Conservation (phyloP, 2,797 vertebrate species). For the Lates japonicus region DNA sequence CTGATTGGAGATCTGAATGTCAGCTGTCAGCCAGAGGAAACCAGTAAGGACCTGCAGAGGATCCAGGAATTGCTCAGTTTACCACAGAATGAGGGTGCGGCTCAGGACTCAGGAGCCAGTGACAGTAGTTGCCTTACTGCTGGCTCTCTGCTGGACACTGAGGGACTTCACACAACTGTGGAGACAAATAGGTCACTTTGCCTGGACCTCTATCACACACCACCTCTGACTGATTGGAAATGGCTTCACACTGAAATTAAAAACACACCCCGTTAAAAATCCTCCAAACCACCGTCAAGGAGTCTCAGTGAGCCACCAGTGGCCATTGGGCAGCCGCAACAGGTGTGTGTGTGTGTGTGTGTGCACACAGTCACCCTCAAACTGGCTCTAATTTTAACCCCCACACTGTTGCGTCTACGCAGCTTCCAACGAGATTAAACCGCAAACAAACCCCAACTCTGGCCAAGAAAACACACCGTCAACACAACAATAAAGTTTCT, state of each 20-base stretch:
- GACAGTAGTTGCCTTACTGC: slow-evolving; percentile 19
- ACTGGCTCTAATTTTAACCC: not conserved
- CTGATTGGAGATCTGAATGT: slow-evolving; percentile 79
- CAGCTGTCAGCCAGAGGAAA: slow-evolving; percentile 50
- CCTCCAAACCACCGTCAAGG: not conserved
- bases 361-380: not conserved
- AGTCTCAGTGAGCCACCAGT: not conserved
- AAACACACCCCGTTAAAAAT: slow-evolving; percentile 1
- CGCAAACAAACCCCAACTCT: too few species aligned
- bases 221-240: slow-evolving; percentile 3
- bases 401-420: not conserved
- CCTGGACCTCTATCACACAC: slow-evolving; percentile 18
- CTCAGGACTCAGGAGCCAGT: slow-evolving; percentile 48
- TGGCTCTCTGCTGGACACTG: not conserved
- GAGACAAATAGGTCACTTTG: slow-evolving; percentile 12
- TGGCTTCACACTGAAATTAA: not conserved
- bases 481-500: too few species aligned
- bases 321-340: not conserved
- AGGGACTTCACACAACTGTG: slow-evolving; percentile 20
- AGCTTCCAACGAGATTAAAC: too few species aligned
- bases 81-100: slow-evolving; percentile 65
- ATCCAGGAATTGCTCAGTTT: slow-evolving; percentile 83
- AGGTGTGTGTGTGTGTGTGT: too few species aligned
- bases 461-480: too few species aligned
- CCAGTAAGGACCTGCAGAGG: slow-evolving; percentile 75